These are phyloP conservation scores for Dendrocopos noguchii DNA, from an alignment of 2,113 vertebrate species.

Conservation along the genomic window DNA sequence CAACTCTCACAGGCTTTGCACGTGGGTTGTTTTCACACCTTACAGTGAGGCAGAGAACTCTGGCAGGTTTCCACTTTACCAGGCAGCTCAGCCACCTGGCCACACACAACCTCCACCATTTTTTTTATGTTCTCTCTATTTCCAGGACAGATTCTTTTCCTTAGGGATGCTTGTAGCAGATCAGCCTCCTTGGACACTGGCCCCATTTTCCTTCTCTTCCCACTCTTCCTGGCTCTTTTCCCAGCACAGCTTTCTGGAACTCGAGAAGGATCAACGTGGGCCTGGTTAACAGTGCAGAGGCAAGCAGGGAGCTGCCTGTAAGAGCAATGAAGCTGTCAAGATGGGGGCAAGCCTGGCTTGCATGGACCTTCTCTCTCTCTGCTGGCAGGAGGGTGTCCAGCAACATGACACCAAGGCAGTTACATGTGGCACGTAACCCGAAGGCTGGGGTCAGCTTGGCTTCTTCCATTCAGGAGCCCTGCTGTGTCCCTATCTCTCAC, in stretches of 20 bases:
- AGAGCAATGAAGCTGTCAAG: neutral
- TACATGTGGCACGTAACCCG: neutral
- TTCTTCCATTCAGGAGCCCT: neutral
- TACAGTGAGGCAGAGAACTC: neutral
- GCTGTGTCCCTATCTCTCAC: neutral
- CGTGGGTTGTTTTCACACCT: slow-evolving; percentile 10
- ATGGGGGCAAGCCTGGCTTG: neutral
- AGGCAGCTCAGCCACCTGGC: slow-evolving; percentile 40
- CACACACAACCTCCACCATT: neutral
- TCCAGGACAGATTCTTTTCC: neutral
- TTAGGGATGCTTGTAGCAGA: neutral
- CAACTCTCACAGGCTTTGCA: neutral
- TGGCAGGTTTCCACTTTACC: slow-evolving; percentile 26
- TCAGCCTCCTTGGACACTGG: neutral
- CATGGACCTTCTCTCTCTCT: neutral
- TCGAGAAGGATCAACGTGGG: neutral
- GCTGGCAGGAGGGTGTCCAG: neutral
- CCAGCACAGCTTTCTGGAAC: neutral
- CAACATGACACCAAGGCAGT: neutral
- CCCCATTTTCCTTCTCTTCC: neutral
- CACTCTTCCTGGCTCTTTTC: neutral
- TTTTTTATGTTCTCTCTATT: neutral
- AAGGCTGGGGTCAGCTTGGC: neutral
- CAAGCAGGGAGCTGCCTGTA: neutral
- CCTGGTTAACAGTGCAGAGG: neutral